These are phyloP conservation scores for Xiphophorus maculatus DNA, from an alignment of 2,113 vertebrate genomes.

Conservation along the genomic window DNA sequence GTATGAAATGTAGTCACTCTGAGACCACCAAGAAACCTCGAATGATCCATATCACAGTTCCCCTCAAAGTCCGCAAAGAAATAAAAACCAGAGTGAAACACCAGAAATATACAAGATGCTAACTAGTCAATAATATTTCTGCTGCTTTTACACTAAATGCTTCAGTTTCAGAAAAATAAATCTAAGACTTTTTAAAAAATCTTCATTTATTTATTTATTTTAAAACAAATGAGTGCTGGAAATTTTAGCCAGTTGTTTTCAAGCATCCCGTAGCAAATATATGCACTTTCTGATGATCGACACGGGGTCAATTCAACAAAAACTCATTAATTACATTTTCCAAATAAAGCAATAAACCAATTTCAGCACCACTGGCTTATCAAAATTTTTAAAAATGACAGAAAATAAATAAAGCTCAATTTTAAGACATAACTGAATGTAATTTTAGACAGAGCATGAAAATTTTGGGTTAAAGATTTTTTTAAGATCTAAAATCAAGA, in stretches of 20 bases:
- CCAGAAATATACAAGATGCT: background rate
- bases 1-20: conserved; percentile 30
- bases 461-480: too few species aligned
- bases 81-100: background rate
- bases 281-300: background rate
- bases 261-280: background rate
- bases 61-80: background rate
- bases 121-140: background rate
- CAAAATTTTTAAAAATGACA: too few species aligned
- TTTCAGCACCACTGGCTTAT: background rate
- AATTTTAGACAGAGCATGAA: too few species aligned
- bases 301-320: background rate
- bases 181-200: background rate
- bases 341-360: background rate
- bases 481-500: too few species aligned
- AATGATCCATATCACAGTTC: conserved; percentile 23
- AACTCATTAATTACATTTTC: background rate
- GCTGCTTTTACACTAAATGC: background rate
- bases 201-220: too few species aligned
- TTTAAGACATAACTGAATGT: too few species aligned
- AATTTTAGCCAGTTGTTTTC: background rate
- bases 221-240: too few species aligned
- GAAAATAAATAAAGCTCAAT: too few species aligned
- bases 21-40: conserved; percentile 55
- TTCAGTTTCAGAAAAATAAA: background rate